These are phyloP conservation scores for Congeria kusceri DNA, from an alignment of 2,888 invertebrate genomes.

Conservation along the genomic window DNA sequence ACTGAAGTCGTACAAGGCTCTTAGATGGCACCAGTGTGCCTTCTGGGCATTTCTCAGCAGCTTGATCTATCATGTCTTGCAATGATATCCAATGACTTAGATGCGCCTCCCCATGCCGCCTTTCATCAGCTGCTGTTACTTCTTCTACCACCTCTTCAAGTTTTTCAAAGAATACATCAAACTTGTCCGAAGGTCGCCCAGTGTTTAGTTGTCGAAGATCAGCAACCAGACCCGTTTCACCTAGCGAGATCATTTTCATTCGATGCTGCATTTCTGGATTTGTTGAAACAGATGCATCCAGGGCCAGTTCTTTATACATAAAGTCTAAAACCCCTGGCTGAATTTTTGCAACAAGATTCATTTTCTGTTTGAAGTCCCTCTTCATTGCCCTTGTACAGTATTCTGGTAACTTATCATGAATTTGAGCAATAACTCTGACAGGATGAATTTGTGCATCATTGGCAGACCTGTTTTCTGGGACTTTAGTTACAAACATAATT, in stretches of 20 bases:
- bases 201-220: slow-evolving; percentile 38
- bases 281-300: slow-evolving; percentile 44
- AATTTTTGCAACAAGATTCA: slow-evolving; percentile 29
- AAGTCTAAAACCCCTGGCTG: slow-evolving; percentile 28
- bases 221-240: slow-evolving; percentile 39
- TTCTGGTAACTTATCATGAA: slow-evolving; percentile 32
- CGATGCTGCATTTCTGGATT: slow-evolving; percentile 30
- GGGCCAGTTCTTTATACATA: slow-evolving; percentile 41
- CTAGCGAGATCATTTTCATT: slow-evolving; percentile 26
- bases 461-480: slow-evolving; percentile 3
- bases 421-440: slow-evolving; percentile 1
- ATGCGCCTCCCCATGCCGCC: slow-evolving; percentile 45
- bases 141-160: slow-evolving; percentile 33
- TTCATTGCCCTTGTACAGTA: slow-evolving; percentile 44
- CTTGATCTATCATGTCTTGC: slow-evolving; percentile 33
- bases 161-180: slow-evolving; percentile 42
- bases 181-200: slow-evolving; percentile 33
- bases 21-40: slow-evolving; percentile 43
- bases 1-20: slow-evolving; percentile 49
- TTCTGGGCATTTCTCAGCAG: slow-evolving; percentile 49
- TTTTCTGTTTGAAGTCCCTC: slow-evolving; percentile 24
- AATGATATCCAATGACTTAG: slow-evolving; percentile 47
- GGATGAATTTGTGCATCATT: slow-evolving; percentile 2
- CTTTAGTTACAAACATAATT: slow-evolving; percentile 16
- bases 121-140: slow-evolving; percentile 53